phyloP scores from a whole-genome alignment of 1,140 invertebrate genomes.

The Delia radicum region DNA sequence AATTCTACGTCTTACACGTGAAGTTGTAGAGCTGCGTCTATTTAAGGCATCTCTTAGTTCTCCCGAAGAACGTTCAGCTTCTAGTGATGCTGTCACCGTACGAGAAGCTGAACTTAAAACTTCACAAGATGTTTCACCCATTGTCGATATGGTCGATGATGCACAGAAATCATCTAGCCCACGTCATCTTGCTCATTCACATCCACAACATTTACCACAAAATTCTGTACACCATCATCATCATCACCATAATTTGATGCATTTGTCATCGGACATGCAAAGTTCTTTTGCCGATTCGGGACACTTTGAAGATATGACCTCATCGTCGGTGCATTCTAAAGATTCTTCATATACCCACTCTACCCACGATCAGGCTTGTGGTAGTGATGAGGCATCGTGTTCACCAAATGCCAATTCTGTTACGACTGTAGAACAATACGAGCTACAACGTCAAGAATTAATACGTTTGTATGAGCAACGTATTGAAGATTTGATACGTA shows the following conservation, averaged over 20 bases:
- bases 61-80: slow-evolving; percentile 71
- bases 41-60: slow-evolving; percentile 75
- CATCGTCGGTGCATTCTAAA: slow-evolving; percentile 72
- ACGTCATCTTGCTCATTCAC: slow-evolving; percentile 44
- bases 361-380: slow-evolving; percentile 61
- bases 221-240: slow-evolving; percentile 35
- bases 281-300: slow-evolving; percentile 80
- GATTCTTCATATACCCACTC: slow-evolving; percentile 62
- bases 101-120: slow-evolving; percentile 63
- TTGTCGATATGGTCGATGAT: slow-evolving; percentile 56
- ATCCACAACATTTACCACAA: slow-evolving; percentile 12
- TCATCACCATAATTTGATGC: slow-evolving; percentile 24
- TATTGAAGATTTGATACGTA: slow-evolving; percentile 70
- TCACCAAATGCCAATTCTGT: neutral
- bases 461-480: slow-evolving; percentile 71
- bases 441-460: slow-evolving; percentile 66
- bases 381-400: slow-evolving; percentile 54
- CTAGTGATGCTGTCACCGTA: slow-evolving; percentile 72
- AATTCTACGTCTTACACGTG: slow-evolving; percentile 76
- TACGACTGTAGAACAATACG: slow-evolving; percentile 45
- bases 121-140: slow-evolving; percentile 56
- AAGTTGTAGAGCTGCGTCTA: slow-evolving; percentile 76
- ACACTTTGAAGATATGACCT: slow-evolving; percentile 78
- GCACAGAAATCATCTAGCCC: slow-evolving; percentile 50
- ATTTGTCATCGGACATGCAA: slow-evolving; percentile 61